A percentile compares a stretch with the other conserved stretches of the same genome.
These are phyloP conservation scores for Odontomyia ornata DNA, from an alignment of 2,888 invertebrate species.

Conservation along the genomic window DNA sequence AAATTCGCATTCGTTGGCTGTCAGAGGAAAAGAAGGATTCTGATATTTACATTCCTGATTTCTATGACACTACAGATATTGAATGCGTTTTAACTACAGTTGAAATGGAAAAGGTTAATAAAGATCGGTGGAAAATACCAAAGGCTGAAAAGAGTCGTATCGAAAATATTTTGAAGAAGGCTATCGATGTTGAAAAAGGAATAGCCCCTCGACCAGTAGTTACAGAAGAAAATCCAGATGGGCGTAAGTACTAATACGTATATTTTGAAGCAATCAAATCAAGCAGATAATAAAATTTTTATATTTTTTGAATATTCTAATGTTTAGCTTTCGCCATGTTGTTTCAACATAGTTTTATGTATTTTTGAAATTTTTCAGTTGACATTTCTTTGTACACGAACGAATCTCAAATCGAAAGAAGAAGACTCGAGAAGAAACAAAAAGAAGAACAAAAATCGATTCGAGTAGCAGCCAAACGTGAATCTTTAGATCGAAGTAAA, in stretches of 20 bases:
- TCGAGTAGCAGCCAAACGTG: conserved; percentile 24
- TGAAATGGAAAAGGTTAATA: conserved; percentile 76
- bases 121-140: conserved; percentile 75
- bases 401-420: conserved; percentile 79
- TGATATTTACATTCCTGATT: conserved; percentile 85
- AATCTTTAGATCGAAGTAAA: conserved; percentile 5
- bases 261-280: not conserved
- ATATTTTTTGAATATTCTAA: no score
- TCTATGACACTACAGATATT: conserved; percentile 89
- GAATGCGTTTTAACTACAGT: conserved; percentile 89
- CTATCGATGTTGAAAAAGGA: conserved; percentile 82
- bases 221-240: conserved; percentile 87
- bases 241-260: conserved; percentile 70
- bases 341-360: no score
- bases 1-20: conserved; percentile 90
- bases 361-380: conserved; percentile 68
- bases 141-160: conserved; percentile 80
- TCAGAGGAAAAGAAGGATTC: conserved; percentile 69
- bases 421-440: conserved; percentile 61
- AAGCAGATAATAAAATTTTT: no score
- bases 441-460: conserved; percentile 52
- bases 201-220: conserved; percentile 71
- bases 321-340: no score
- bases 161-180: conserved; percentile 83
- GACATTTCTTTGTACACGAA: conserved; percentile 85